Evolutionary conservation across 2,113 vertebrate species (phyloP).

Genomic region (Rafetus swinhoei): DNA sequence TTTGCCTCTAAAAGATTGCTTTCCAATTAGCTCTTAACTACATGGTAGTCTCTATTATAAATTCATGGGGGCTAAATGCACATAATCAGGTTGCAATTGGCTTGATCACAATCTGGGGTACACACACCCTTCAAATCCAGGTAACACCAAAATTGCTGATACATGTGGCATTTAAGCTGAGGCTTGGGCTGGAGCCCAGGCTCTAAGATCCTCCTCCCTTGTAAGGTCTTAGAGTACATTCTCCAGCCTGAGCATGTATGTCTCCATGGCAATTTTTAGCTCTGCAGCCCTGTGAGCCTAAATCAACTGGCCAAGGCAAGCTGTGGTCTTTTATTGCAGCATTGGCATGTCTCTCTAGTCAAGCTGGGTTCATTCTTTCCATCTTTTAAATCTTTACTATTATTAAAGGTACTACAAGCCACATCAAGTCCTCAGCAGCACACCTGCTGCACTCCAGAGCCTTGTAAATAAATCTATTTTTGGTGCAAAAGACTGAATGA

Average conservation of each 20-base stretch:
- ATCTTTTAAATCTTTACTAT: neutral
- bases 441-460: neutral
- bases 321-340: neutral
- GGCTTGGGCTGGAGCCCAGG: neutral
- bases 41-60: no score
- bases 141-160: neutral
- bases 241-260: neutral
- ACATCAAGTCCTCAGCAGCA: neutral
- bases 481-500: neutral
- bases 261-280: neutral
- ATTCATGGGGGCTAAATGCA: no score
- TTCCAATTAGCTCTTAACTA: no score
- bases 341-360: neutral
- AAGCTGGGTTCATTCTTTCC: neutral
- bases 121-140: no score
- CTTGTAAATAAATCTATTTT: neutral
- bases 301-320: neutral
- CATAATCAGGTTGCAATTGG: no score
- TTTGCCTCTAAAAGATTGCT: no score
- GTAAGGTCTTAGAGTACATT: neutral
- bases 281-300: neutral
- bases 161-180: neutral
- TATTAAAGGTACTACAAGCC: neutral
- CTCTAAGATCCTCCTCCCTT: neutral
- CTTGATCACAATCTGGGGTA: no score